Conservation (phyloP, 2,888 invertebrate genomes). For the Cryptocheilus praepositus region DNA sequence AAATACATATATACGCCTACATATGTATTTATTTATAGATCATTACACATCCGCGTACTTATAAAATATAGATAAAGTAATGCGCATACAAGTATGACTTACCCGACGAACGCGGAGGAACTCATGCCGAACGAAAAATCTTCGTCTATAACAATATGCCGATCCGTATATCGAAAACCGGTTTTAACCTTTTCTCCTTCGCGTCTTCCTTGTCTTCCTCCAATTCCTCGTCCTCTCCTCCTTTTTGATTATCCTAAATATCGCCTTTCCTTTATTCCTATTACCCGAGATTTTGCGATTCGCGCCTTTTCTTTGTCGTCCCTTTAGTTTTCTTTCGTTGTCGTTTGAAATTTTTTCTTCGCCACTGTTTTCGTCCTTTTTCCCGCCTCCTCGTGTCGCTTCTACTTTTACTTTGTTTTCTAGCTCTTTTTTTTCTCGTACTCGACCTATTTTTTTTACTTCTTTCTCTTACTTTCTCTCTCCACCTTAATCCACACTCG, state of each 20-base stretch:
- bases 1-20: neutral
- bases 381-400: too few species aligned
- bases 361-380: too few species aligned
- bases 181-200: neutral
- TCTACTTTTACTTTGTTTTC: too few species aligned
- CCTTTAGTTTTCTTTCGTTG: too few species aligned
- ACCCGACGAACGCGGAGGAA: constrained; percentile 52
- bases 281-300: too few species aligned
- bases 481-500: too few species aligned
- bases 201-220: neutral
- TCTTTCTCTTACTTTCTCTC: too few species aligned
- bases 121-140: constrained; percentile 36
- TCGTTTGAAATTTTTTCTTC: too few species aligned
- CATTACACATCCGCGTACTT: neutral
- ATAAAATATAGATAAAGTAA: constrained; percentile 8
- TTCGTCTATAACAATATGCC: neutral
- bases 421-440: too few species aligned
- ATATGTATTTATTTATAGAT: neutral
- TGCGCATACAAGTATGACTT: constrained; percentile 32
- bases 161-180: neutral
- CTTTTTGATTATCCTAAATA: neutral
- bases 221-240: neutral
- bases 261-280: too few species aligned
- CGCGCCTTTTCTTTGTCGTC: too few species aligned
- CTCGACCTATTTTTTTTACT: too few species aligned